phyloP scores from a whole-genome alignment of 2,113 vertebrate genomes.

The Ploceus nigricollis region DNA sequence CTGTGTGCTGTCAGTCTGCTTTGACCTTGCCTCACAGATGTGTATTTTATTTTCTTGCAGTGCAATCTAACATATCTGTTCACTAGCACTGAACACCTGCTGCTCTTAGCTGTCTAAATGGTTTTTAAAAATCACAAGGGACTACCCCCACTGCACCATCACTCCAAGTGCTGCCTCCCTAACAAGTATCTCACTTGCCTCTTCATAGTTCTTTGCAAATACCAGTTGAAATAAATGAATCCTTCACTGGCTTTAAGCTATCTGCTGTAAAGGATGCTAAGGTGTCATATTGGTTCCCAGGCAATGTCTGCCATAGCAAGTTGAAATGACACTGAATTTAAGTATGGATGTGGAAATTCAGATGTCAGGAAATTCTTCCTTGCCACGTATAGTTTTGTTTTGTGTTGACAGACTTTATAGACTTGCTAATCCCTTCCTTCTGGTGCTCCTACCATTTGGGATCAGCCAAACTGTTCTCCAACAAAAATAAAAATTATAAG shows the following conservation, averaged over 20 bases:
- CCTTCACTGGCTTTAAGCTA: background rate
- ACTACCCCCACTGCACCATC: accelerated
- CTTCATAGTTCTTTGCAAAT: background rate
- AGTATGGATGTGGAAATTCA: background rate
- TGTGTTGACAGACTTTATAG: background rate
- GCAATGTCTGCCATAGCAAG: background rate
- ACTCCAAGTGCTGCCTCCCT: background rate
- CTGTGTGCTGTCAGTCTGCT: background rate
- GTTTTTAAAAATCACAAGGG: background rate
- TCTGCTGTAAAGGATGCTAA: background rate
- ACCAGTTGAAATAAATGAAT: background rate
- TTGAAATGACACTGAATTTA: background rate
- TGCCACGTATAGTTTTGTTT: background rate
- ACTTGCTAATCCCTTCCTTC: background rate
- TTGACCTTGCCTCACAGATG: background rate
- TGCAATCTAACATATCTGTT: background rate
- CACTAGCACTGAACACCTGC: background rate
- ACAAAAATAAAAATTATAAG: background rate
- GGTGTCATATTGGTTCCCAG: background rate
- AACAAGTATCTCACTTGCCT: background rate
- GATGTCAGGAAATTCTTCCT: too few relatives aligned
- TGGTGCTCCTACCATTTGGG: background rate
- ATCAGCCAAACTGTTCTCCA: background rate
- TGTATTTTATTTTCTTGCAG: background rate
- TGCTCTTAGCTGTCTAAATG: background rate